Base-by-base conservation (phyloP, 2,797 vertebrate genomes). In the Sebastes cheni region DNA sequence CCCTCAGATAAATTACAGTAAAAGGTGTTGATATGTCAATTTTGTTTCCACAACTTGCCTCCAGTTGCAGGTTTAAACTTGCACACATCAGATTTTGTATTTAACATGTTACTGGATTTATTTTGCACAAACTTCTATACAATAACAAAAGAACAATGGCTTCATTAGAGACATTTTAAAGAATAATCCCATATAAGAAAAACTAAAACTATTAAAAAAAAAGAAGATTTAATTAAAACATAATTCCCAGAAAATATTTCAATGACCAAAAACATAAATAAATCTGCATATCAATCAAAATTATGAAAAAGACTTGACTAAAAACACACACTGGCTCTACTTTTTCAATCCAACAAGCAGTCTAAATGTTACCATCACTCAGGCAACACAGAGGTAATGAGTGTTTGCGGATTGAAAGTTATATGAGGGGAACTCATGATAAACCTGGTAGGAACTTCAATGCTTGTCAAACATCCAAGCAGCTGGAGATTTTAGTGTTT, bases 401-500 rank as follows among this genome's bases (percentile, higher is more conserved):
- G 6, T 13, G 18, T 69, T 65, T 59, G 13, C 55, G n/a, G 22
- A 32, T 46, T 68, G 10, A 32, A 59, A 77, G 54, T 80, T 27
- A 54, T 30, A n/a, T 27, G 5, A 55, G 74, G 55, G 56, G 32
- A 76, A 42, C n/a, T 52, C 39, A 16, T 14, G 13, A 71, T 56
- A 58, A 64, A 32, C n/a, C 42, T 71, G 32, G 12, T 56, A n/a
- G 39, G 30, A 73, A 67, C 36, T 18, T 60, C 16, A 30, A 4
- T 22, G 32, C 7, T 34, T 66, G 67, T 77, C 58, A 72, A 70
- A 75, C 58, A 30, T 64, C 36, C 72, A 75, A 55, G 16, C 72
- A 80, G 80, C 80, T 72, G 67, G 34, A 68, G 25, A 6, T 42
- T 74, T 82, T 20, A 67, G 30, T 27, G 61, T 50, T 86, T 83